phyloP scores from a whole-genome alignment of 2,113 vertebrate genomes.

The Anthoscopus minutus region DNA sequence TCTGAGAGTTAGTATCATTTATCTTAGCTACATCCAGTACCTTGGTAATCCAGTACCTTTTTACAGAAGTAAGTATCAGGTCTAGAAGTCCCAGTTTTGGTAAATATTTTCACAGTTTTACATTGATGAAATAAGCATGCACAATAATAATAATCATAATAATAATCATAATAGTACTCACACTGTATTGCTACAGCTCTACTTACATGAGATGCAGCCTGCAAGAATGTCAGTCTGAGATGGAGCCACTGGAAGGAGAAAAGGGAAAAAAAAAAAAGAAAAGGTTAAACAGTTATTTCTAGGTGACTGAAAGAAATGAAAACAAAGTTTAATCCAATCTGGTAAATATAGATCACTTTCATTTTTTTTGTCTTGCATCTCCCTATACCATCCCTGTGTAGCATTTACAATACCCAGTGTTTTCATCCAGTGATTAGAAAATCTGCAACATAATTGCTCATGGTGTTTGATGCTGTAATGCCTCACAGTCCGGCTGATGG shows the following conservation, averaged over 20 bases:
- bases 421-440: not conserved
- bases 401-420: not conserved
- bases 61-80: not conserved
- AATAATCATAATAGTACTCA: not conserved
- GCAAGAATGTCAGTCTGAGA: not conserved
- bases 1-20: not conserved
- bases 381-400: too few relatives aligned
- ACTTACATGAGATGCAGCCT: conserved; percentile 22
- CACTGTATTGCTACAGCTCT: not conserved
- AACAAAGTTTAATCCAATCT: not conserved
- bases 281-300: not conserved
- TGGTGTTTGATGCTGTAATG: not conserved
- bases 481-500: not conserved
- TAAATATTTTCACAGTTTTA: not conserved
- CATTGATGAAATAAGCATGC: not conserved
- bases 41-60: not conserved
- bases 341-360: not conserved
- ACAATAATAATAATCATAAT: not conserved
- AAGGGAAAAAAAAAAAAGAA: not conserved
- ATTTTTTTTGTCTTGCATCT: not conserved
- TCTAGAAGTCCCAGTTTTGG: not conserved
- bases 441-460: rapidly evolving
- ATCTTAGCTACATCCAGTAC: not conserved
- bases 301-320: not conserved
- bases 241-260: not conserved